Evolutionary conservation across 2,797 vertebrate genomes (phyloP).

Genomic region (Pampus argenteus): DNA sequence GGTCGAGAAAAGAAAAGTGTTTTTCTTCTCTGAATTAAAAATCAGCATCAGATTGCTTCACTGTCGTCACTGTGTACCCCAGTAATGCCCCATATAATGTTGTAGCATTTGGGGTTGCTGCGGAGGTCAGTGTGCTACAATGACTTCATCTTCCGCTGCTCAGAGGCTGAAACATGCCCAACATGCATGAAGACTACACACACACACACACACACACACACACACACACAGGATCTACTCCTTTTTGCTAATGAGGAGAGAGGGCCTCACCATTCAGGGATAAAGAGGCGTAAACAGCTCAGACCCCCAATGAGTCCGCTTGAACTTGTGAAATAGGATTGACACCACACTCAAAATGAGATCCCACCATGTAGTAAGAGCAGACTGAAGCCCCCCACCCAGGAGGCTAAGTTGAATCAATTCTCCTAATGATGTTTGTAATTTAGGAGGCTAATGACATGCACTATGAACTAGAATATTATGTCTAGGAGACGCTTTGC

Average conservation of each 20-base stretch:
- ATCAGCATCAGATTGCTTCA: neutral
- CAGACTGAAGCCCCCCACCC: conserved; percentile 66
- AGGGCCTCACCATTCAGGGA: conserved; percentile 54
- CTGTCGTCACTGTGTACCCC: neutral
- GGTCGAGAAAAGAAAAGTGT: too few relatives aligned
- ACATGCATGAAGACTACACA: conserved; percentile 40
- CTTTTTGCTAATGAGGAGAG: conserved; percentile 60
- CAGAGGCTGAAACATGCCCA: conserved; percentile 28
- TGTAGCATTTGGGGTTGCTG: conserved; percentile 44
- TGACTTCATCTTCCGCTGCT: conserved; percentile 37
- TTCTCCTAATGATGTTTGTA: conserved; percentile 85
- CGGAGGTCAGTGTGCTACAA: conserved; percentile 59
- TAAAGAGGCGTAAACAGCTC: conserved; percentile 54
- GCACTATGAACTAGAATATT: conserved; percentile 81
- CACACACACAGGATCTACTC: conserved; percentile 25
- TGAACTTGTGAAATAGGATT: conserved; percentile 79
- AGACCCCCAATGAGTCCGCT: conserved; percentile 65
- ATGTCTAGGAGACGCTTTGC: conserved; percentile 70
- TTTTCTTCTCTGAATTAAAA: conserved; percentile 5
- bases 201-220: conserved; percentile 34
- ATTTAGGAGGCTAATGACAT: conserved; percentile 84
- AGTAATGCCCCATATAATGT: neutral
- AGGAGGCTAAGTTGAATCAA: conserved; percentile 82
- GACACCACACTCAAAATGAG: conserved; percentile 74
- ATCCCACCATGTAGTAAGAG: conserved; percentile 55